Evolutionary conservation across 2,797 vertebrate genomes (phyloP).

Genomic region (Poliocrania exsul): DNA sequence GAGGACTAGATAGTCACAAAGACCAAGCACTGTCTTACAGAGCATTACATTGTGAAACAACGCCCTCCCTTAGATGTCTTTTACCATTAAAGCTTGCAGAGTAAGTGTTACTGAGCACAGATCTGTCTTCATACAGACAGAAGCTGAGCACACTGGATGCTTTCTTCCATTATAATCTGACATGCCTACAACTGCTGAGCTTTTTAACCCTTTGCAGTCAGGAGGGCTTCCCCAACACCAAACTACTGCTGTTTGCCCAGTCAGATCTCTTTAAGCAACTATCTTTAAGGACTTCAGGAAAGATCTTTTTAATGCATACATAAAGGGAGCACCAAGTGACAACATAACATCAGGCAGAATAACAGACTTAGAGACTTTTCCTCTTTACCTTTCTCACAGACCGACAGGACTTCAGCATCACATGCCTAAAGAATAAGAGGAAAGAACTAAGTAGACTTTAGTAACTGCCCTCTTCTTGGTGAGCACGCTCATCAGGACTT

Average conservation of each 20-base stretch:
- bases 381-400: conserved; percentile 72
- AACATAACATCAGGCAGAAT: neutral
- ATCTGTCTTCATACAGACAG: conserved; percentile 17
- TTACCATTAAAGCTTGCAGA: neutral
- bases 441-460: neutral
- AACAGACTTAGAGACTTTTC: neutral
- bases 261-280: neutral
- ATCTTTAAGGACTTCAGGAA: neutral
- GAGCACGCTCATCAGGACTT: neutral
- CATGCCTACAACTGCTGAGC: neutral
- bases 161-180: conserved; percentile 34
- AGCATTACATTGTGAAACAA: neutral
- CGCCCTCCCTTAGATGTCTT: neutral
- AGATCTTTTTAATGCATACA: neutral
- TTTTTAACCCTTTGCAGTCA: conserved; percentile 11
- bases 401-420: conserved; percentile 59
- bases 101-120: neutral
- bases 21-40: neutral
- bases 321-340: neutral
- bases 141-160: conserved; percentile 6
- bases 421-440: conserved; percentile 60
- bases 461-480: neutral
- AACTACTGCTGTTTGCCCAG: conserved; percentile 17
- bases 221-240: neutral
- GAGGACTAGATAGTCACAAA: neutral